Evolutionary conservation across 2,113 vertebrate genomes (phyloP).

Genomic region (Peromyscus leucopus): DNA sequence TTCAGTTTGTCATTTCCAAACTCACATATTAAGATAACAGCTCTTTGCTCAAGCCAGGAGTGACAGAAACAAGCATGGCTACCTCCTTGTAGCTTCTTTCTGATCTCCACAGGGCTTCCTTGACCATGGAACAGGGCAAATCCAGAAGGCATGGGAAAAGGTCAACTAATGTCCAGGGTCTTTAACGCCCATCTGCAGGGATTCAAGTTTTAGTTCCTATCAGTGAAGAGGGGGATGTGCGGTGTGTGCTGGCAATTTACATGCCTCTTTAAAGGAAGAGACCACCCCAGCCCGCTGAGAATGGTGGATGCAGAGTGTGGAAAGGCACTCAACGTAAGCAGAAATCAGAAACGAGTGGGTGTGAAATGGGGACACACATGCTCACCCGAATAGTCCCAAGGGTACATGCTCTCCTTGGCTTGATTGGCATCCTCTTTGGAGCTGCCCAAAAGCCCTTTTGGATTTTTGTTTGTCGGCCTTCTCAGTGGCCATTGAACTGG

Average conservation of each 20-base stretch:
- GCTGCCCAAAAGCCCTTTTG: neutral
- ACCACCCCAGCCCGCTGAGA: constrained; percentile 36
- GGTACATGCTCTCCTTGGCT: neutral
- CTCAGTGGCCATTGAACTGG: neutral
- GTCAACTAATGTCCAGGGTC: constrained; percentile 73
- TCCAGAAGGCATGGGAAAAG: constrained; percentile 82
- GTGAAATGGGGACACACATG: neutral
- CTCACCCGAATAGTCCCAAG: neutral
- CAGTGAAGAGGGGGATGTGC: neutral
- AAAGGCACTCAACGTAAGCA: constrained; percentile 1
- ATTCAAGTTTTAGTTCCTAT: constrained; percentile 73
- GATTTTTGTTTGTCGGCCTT: constrained; percentile 1
- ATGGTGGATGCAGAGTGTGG: constrained; percentile 56
- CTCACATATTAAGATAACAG: neutral
- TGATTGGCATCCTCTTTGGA: neutral
- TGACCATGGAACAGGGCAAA: constrained; percentile 54
- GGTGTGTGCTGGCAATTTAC: neutral
- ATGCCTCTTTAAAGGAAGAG: constrained; percentile 56
- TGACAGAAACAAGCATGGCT: neutral
- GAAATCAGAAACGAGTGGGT: constrained; percentile 61
- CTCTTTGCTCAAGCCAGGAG: neutral
- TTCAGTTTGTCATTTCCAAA: constrained; percentile 3
- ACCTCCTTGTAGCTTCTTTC: neutral
- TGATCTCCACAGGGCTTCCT: constrained; percentile 61
- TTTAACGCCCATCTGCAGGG: constrained; percentile 74